These are phyloP conservation scores for Bilobella aurantiaca DNA, from an alignment of 1,140 invertebrate species.

Conservation along the genomic window DNA sequence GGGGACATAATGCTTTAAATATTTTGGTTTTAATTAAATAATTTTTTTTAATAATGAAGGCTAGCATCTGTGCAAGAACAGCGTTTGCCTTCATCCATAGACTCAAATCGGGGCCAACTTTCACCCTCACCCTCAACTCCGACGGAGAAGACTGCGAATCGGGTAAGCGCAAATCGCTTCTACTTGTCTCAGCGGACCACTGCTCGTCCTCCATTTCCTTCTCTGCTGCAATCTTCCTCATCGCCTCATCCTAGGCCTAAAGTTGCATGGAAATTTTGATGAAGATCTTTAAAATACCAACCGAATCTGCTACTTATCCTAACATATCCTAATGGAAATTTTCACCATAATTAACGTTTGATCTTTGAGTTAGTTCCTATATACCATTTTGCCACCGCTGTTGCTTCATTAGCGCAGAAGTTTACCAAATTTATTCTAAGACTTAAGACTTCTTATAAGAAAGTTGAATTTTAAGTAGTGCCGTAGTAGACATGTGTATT, in stretches of 20 bases:
- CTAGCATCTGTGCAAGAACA: constrained; percentile 91
- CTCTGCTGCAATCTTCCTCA: background rate
- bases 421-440: background rate
- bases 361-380: too few relatives aligned
- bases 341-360: background rate
- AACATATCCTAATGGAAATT: background rate
- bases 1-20: background rate
- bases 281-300: constrained; percentile 87
- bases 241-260: background rate
- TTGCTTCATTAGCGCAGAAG: too few relatives aligned
- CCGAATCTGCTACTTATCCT: constrained; percentile 58
- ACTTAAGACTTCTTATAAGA: background rate
- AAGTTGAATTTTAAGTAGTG: background rate
- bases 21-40: background rate
- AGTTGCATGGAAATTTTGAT: constrained; percentile 40
- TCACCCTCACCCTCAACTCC: background rate
- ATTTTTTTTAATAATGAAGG: constrained; percentile 44
- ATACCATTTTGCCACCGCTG: too few relatives aligned
- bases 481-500: constrained; percentile 41
- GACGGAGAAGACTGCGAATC: constrained; percentile 14
- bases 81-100: constrained; percentile 55
- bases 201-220: background rate
- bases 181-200: background rate
- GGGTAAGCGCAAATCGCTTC: constrained; percentile 24
- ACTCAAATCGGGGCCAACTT: constrained; percentile 4